Conservation (phyloP, 2,113 vertebrate species). For the Takifugu flavidus region DNA sequence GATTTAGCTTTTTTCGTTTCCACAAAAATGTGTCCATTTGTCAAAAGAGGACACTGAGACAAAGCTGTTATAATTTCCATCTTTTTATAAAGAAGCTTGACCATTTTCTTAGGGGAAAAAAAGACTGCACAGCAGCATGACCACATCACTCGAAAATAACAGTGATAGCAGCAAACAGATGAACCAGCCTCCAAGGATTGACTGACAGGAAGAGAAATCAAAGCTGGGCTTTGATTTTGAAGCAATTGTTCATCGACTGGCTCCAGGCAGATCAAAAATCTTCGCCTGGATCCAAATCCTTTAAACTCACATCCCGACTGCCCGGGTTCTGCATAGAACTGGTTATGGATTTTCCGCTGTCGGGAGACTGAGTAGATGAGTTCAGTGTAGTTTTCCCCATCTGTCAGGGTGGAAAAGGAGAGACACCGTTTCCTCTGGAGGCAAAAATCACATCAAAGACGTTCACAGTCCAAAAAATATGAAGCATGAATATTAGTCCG, state of each 20-base stretch:
- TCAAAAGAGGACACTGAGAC: too few species aligned
- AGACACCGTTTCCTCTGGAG: slow-evolving; percentile 29
- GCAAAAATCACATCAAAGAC: slow-evolving; percentile 47
- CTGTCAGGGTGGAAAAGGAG: slow-evolving; percentile 17
- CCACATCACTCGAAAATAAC: slow-evolving; percentile 30
- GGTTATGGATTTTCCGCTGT: neutral
- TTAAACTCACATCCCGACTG: slow-evolving; percentile 43
- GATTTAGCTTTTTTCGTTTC: too few species aligned
- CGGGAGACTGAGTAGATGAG: too few species aligned
- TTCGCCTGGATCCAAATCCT: slow-evolving; percentile 27
- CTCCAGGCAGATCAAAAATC: slow-evolving; percentile 6
- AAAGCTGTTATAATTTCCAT: too few species aligned
- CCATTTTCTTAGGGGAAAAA: too few species aligned
- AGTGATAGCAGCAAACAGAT: slow-evolving; percentile 32
- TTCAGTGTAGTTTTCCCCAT: slow-evolving; percentile 8
- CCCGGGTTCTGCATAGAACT: slow-evolving; percentile 30
- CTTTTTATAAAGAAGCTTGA: too few species aligned
- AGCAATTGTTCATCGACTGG: slow-evolving; percentile 51
- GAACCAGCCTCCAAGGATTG: neutral
- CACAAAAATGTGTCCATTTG: too few species aligned
- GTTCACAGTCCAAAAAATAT: slow-evolving; percentile 37
- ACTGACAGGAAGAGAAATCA: slow-evolving; percentile 4
- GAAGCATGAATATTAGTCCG: slow-evolving; percentile 5
- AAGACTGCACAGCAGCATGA: too few species aligned
- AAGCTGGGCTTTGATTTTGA: slow-evolving; percentile 36